Evolutionary conservation across 2,888 invertebrate species (phyloP), one percentile per base, ranked within the genome.

Genomic region (Tineola bisselliella): DNA sequence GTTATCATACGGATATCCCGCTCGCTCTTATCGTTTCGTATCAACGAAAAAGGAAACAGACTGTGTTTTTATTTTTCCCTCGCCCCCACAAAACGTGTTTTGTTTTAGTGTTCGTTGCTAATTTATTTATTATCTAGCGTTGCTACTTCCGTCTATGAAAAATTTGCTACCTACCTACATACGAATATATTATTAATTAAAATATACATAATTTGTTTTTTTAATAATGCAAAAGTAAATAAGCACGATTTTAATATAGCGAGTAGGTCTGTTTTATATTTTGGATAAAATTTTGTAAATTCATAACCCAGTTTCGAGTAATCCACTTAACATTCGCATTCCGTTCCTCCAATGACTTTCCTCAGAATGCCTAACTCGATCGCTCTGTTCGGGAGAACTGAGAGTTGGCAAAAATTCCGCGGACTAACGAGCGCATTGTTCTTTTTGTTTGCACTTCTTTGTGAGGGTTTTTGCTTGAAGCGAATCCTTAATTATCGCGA

Each of bases 1-100:
- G 64, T 70, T 84, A 86, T 86, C 86, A 65, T 68, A 68, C 81
- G 86, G 86, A 87, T 75, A 70, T 87, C 86, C 86, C 83, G 84
- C 66, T 64, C 62, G 59, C 62, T 63, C 67, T 73, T 77, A 80
- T 69, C 65, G 58, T 63, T 61, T 64, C 65, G 79, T 84, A 84
- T 84, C 84, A 66, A 52, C n/a, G 12, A 31, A 64, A 74, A 72
- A 81, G 86, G 86, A 86, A 84, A 75, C 86, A 82, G 83, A 68
- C 79, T 66, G 68, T 77, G 75, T 79, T 82, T 77, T 79, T 84
- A 80, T 81, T 80, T 77, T 76, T 72, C 73, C 70, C 68, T 69
- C 65, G 67, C 63, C 68, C 68, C 82, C 79, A 33, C 58, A 58
- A 33, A 58, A 17, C 33, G 15, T 58, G 58, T 58, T 58, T 18